These are phyloP conservation scores for Cyclopterus lumpus DNA, from an alignment of 2,797 vertebrate species.

Conservation along the genomic window DNA sequence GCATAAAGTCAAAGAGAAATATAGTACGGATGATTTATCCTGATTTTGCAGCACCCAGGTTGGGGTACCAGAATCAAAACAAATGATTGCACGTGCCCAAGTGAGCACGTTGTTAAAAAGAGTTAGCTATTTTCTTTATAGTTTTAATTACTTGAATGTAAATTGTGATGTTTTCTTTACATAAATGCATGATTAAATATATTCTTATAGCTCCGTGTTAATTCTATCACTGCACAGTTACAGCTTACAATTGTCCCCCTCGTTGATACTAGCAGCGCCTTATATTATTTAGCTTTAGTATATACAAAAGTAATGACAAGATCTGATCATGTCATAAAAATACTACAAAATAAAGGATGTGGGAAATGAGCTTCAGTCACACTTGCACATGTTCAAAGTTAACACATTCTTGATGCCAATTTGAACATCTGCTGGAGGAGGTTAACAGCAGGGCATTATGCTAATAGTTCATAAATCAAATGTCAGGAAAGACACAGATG, in stretches of 20 bases:
- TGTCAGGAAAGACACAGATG: constrained; percentile 24
- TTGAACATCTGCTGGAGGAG: constrained; percentile 42
- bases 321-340: constrained; percentile 18
- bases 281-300: background rate
- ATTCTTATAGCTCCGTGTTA: background rate
- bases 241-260: background rate
- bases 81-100: constrained; percentile 1
- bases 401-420: constrained; percentile 16
- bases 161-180: background rate
- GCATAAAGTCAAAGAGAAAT: constrained; percentile 48
- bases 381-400: constrained; percentile 9
- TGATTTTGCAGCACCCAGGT: constrained; percentile 34
- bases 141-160: constrained; percentile 2
- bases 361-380: constrained; percentile 1
- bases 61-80: constrained; percentile 21
- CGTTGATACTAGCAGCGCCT: background rate
- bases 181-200: background rate
- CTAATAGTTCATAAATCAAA: constrained; percentile 38
- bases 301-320: background rate
- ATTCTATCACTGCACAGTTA: background rate
- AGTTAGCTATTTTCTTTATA: background rate
- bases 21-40: constrained; percentile 41
- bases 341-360: background rate
- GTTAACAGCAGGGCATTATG: constrained; percentile 34
- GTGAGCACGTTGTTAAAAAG: background rate